phyloP scores from a whole-genome alignment of 2,797 vertebrate species.

The Staurois parvus region DNA sequence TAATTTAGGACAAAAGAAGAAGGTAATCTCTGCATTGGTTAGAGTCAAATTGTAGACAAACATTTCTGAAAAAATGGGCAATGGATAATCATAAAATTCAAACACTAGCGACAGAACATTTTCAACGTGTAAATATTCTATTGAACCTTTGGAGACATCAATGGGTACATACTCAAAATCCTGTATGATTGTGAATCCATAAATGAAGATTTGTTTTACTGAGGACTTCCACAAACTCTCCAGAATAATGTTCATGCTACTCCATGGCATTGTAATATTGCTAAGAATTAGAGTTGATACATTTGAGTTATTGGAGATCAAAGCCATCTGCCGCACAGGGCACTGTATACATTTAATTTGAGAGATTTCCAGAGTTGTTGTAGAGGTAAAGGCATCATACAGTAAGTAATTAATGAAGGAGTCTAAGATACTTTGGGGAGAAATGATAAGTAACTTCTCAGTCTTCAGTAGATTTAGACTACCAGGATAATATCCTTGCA shows the following conservation, averaged over 20 bases:
- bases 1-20: constrained; percentile 84
- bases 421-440: constrained; percentile 15
- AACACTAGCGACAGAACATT: constrained; percentile 21
- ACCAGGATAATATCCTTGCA: constrained; percentile 65
- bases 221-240: constrained; percentile 73
- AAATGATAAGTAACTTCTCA: constrained; percentile 65
- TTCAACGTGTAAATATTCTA: constrained; percentile 49
- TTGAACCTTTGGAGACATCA: constrained; percentile 59
- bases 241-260: constrained; percentile 64
- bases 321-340: constrained; percentile 59
- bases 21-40: constrained; percentile 75
- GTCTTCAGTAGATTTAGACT: constrained; percentile 67
- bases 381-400: constrained; percentile 74
- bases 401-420: constrained; percentile 16
- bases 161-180: fast-evolving
- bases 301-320: constrained; percentile 65
- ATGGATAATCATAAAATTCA: constrained; percentile 6
- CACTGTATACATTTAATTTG: constrained; percentile 66
- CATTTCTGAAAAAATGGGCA: constrained; percentile 76
- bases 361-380: constrained; percentile 78
- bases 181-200: constrained; percentile 58
- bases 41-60: constrained; percentile 78
- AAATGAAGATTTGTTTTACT: constrained; percentile 72
- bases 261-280: constrained; percentile 75
- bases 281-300: constrained; percentile 77